These are phyloP conservation scores for Sphaerophoria taeniata DNA, from an alignment of 2,888 invertebrate genomes.

Conservation along the genomic window DNA sequence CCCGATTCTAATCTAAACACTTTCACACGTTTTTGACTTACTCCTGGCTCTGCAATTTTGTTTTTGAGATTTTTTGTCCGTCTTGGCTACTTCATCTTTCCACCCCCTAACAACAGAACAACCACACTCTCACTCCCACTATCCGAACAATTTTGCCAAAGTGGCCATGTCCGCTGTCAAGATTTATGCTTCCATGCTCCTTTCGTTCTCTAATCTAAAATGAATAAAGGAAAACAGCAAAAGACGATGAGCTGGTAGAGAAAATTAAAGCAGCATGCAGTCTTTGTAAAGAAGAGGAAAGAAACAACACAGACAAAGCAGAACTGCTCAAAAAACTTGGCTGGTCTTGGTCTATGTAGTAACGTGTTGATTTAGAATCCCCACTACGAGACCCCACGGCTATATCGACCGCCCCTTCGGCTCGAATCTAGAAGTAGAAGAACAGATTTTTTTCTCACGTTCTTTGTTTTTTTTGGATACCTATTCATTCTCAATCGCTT, in stretches of 20 bases:
- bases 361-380: slow-evolving; percentile 73
- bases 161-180: slow-evolving; percentile 55
- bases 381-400: slow-evolving; percentile 42
- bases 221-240: slow-evolving; percentile 65
- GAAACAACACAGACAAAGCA: background rate
- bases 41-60: slow-evolving; percentile 10
- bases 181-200: slow-evolving; percentile 61
- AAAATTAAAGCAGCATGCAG: slow-evolving; percentile 64
- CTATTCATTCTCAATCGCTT: slow-evolving; percentile 63
- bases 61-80: background rate
- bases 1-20: slow-evolving; percentile 68
- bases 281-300: background rate
- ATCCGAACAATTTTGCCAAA: slow-evolving; percentile 10
- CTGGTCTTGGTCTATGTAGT: slow-evolving; percentile 28
- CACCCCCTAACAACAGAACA: background rate
- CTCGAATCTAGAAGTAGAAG: background rate
- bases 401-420: background rate
- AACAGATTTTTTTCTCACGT: slow-evolving; percentile 43
- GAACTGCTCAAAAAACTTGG: background rate
- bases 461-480: slow-evolving; percentile 22
- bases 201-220: slow-evolving; percentile 56
- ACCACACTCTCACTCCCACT: background rate
- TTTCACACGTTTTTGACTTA: slow-evolving; percentile 59
- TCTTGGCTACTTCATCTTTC: background rate
- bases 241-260: slow-evolving; percentile 43